phyloP scores from a whole-genome alignment of 2,888 invertebrate genomes.

The Xylota sylvarum region DNA sequence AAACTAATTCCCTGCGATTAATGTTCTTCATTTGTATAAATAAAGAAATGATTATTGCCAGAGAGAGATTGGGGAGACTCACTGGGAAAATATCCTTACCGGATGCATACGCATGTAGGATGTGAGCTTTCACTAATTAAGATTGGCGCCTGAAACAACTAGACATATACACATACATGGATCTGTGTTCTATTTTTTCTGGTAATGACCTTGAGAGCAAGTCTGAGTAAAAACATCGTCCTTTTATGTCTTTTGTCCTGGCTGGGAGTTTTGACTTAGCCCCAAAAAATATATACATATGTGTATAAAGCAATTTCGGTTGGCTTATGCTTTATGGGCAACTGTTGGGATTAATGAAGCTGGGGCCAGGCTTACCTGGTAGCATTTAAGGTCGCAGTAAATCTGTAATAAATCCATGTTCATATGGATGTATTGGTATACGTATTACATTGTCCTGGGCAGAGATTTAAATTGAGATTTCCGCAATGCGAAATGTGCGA shows the following conservation, averaged over 20 bases:
- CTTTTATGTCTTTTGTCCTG: neutral
- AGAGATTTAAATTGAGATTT: conserved; percentile 48
- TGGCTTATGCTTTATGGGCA: conserved; percentile 59
- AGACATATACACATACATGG: neutral
- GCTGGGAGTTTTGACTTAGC: neutral
- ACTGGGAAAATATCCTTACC: neutral
- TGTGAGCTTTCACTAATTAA: conserved; percentile 29
- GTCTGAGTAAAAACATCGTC: neutral
- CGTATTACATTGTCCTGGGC: conserved; percentile 51
- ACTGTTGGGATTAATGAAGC: conserved; percentile 41
- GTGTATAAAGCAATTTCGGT: conserved; percentile 45
- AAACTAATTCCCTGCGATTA: conserved; percentile 46
- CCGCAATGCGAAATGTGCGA: conserved; percentile 8
- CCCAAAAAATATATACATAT: neutral
- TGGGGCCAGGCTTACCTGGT: conserved; percentile 43
- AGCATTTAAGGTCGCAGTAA: conserved; percentile 34
- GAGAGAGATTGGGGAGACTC: neutral
- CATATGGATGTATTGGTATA: conserved; percentile 35
- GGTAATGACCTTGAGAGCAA: conserved; percentile 11
- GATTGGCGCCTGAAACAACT: conserved; percentile 45
- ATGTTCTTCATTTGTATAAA: conserved; percentile 52
- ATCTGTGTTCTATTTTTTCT: neutral
- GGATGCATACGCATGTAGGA: neutral
- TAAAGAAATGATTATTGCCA: conserved; percentile 32
- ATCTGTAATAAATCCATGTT: conserved; percentile 57